Percentiles rank a stretch among this genome's conserved stretches.
Evolutionary conservation across 2,113 vertebrate species (phyloP).

Genomic region (Columbina picui): DNA sequence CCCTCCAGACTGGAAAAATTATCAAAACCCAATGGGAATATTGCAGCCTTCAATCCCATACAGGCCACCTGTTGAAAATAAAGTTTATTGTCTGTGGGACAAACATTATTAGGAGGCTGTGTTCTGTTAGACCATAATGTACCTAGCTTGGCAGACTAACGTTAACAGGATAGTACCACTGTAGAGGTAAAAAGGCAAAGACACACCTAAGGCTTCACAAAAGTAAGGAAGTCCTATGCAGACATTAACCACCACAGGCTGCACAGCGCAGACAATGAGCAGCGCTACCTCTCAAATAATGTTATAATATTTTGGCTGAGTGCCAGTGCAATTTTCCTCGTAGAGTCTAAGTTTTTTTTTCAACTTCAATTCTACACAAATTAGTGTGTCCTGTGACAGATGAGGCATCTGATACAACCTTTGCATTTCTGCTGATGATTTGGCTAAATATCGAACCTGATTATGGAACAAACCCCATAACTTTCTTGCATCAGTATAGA

Average conservation of each 20-base stretch:
- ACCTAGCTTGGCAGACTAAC: conserved; percentile 22
- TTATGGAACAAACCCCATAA: background rate
- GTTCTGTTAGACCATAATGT: conserved; percentile 4
- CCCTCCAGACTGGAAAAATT: background rate
- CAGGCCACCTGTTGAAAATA: background rate
- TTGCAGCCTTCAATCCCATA: background rate
- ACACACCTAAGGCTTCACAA: background rate
- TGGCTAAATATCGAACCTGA: background rate
- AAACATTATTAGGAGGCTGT: background rate
- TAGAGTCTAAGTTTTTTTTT: background rate
- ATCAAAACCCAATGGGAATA: background rate
- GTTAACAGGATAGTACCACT: conserved; percentile 32
- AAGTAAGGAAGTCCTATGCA: fast-evolving
- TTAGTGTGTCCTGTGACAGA: fast-evolving
- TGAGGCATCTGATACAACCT: background rate
- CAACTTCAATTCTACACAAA: fast-evolving
- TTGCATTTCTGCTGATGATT: background rate
- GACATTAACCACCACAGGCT: background rate
- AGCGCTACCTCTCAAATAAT: background rate
- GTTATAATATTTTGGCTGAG: background rate
- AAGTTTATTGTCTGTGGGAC: conserved; percentile 1
- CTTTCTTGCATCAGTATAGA: background rate
- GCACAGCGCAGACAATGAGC: background rate
- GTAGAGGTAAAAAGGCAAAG: conserved; percentile 22
- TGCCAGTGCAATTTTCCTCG: background rate